Evolutionary conservation across 2,797 vertebrate species (phyloP).

Genomic region (Malurus splendens): DNA sequence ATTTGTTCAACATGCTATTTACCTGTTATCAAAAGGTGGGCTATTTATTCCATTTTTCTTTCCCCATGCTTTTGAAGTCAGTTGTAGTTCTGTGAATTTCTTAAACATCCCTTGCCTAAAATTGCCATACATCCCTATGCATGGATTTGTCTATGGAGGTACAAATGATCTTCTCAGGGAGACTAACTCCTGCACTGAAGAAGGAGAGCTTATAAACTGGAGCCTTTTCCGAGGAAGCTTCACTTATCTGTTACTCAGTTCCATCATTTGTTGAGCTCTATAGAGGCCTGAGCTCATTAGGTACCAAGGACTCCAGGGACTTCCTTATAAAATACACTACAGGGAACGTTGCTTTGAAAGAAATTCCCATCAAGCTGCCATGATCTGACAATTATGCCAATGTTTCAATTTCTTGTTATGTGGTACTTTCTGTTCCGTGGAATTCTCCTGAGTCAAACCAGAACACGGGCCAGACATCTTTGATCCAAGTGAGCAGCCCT

Average conservation of each 20-base stretch:
- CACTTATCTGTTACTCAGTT: background rate
- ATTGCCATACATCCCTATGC: background rate
- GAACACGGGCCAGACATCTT: background rate
- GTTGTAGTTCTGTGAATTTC: background rate
- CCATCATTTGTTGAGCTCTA: background rate
- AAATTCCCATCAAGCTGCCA: background rate
- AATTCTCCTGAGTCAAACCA: rapidly evolving
- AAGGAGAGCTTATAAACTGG: background rate
- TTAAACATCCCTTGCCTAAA: background rate
- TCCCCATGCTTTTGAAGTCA: background rate
- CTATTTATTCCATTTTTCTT: background rate
- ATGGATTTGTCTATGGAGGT: background rate
- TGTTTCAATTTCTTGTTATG: background rate
- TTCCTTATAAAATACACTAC: background rate
- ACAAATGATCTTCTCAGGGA: background rate
- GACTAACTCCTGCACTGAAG: background rate
- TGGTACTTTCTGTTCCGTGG: background rate
- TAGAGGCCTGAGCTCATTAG: background rate
- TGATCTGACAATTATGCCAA: background rate
- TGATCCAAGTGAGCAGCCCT: background rate
- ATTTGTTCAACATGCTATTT: background rate
- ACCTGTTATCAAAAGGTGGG: background rate
- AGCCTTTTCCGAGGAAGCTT: background rate
- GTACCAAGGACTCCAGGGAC: background rate
- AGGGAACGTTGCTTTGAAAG: background rate